A percentile compares a stretch with the other conserved stretches of the same genome.
phyloP scores from a whole-genome alignment of 2,113 vertebrate species.

The Saccopteryx bilineata region DNA sequence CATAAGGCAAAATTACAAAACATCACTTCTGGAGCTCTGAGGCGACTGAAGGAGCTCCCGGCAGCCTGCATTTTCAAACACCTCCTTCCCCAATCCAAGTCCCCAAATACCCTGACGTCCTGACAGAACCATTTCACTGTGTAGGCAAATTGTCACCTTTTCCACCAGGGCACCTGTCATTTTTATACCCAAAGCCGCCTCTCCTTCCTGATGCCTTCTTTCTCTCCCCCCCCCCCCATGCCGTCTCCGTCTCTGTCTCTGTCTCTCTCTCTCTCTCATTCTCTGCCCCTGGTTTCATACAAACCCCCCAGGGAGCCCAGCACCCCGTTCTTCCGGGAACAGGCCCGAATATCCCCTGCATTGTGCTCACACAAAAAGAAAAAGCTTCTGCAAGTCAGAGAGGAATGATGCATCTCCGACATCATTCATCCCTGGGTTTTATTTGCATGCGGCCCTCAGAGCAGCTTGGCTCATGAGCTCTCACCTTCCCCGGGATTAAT shows the following conservation, averaged over 20 bases:
- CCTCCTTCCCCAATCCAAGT: constrained; percentile 75
- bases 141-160: constrained; percentile 87
- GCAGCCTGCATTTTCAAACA: constrained; percentile 73
- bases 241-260: neutral
- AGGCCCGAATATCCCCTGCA: neutral
- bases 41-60: constrained; percentile 77
- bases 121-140: constrained; percentile 82
- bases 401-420: constrained; percentile 15
- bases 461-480: constrained; percentile 16
- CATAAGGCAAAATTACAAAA: constrained; percentile 88
- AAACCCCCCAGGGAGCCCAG: neutral
- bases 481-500: constrained; percentile 64
- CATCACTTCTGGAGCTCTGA: constrained; percentile 84
- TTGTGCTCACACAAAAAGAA: constrained; percentile 14
- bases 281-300: neutral
- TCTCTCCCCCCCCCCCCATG: rapidly evolving
- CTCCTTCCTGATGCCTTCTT: neutral
- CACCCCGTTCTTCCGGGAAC: neutral
- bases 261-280: rapidly evolving
- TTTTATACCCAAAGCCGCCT: constrained; percentile 63
- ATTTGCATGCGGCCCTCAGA: constrained; percentile 67
- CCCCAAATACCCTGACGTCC: constrained; percentile 83
- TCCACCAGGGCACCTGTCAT: constrained; percentile 84
- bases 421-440: neutral
- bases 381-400: neutral